Evolutionary conservation across 2,797 vertebrate species (phyloP).

Genomic region (Onychomys leucogaster): DNA sequence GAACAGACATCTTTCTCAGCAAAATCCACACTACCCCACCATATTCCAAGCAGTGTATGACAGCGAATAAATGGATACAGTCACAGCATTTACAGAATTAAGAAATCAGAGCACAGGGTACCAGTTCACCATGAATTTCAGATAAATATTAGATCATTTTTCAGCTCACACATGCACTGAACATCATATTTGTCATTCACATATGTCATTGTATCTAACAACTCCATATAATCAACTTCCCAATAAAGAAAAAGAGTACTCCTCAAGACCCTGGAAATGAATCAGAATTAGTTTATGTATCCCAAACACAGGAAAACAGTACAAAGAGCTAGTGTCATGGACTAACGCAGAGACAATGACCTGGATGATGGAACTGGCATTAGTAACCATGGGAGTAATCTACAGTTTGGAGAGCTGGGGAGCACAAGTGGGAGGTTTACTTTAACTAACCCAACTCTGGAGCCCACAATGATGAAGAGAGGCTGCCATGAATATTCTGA

Average conservation of each 20-base stretch:
- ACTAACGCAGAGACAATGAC: not conserved
- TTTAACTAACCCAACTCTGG: not conserved
- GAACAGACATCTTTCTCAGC: not conserved
- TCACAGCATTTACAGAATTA: not conserved
- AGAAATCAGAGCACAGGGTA: not conserved
- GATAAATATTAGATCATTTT: not conserved
- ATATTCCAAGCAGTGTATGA: not conserved
- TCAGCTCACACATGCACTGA: not conserved
- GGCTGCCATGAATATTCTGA: not conserved
- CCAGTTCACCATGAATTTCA: not conserved
- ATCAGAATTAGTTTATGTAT: not conserved
- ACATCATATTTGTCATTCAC: not conserved
- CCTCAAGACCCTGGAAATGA: not conserved
- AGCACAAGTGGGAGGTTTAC: not conserved
- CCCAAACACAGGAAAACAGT: not conserved
- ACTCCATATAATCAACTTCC: not conserved
- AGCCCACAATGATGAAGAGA: not conserved
- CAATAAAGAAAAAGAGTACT: not conserved
- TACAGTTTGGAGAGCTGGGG: not conserved
- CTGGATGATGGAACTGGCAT: no score
- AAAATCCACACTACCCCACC: fast-evolving
- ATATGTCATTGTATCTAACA: not conserved
- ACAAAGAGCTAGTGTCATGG: not conserved
- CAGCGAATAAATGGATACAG: not conserved
- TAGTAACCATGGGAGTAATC: not conserved